phyloP scores from a whole-genome alignment of 2,888 invertebrate species.

The Morpho achilles region DNA sequence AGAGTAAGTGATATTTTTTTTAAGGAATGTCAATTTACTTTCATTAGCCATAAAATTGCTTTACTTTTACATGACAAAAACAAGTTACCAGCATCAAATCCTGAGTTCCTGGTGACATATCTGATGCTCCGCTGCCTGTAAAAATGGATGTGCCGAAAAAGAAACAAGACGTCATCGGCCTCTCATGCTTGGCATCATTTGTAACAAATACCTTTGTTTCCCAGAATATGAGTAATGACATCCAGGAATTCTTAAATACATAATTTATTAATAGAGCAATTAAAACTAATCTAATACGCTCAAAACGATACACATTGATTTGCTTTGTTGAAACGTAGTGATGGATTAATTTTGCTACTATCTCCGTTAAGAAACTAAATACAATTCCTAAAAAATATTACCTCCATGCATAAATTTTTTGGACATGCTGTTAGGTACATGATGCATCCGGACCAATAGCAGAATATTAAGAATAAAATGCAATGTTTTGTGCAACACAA shows the following conservation, averaged over 20 bases:
- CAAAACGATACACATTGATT: too few species aligned
- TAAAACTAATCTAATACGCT: neutral
- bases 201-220: constrained; percentile 65
- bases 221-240: constrained; percentile 56
- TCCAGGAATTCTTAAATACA: constrained; percentile 55
- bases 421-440: constrained; percentile 61
- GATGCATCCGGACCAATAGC: constrained; percentile 67
- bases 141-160: constrained; percentile 59
- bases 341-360: too few species aligned
- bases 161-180: constrained; percentile 45
- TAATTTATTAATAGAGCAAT: neutral
- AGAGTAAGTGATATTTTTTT: too few species aligned
- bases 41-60: too few species aligned
- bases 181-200: constrained; percentile 56
- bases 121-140: constrained; percentile 52
- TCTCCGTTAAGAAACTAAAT: too few species aligned
- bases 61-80: too few species aligned
- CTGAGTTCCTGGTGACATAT: constrained; percentile 47
- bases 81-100: constrained; percentile 48
- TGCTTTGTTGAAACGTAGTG: too few species aligned
- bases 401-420: constrained; percentile 53
- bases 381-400: constrained; percentile 29
- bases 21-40: too few species aligned
- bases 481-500: constrained; percentile 49
- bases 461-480: constrained; percentile 47